phyloP scores from a whole-genome alignment of 2,888 invertebrate genomes.

The Agonopterix alstromeriana region DNA sequence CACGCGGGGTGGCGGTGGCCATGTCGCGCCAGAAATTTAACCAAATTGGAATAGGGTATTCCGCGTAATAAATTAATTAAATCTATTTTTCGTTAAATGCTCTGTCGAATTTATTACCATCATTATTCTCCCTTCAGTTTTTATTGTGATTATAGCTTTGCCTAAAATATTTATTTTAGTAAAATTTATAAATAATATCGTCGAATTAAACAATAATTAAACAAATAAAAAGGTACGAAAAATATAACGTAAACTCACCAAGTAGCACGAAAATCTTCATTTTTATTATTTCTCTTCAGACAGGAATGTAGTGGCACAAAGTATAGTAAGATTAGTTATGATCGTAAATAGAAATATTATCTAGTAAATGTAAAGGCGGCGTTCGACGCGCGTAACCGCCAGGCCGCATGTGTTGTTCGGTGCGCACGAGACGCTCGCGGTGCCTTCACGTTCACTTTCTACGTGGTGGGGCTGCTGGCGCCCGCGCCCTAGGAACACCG shows the following conservation, averaged over 20 bases:
- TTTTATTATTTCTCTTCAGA: constrained; percentile 18
- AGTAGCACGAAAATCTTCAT: constrained; percentile 56
- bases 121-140: too few relatives aligned
- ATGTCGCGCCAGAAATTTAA: too few relatives aligned
- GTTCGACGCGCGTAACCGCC: constrained; percentile 59
- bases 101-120: too few relatives aligned
- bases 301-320: neutral
- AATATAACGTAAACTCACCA: constrained; percentile 41
- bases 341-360: too few relatives aligned
- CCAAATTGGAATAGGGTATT: too few relatives aligned
- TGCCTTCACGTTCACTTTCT: constrained; percentile 66
- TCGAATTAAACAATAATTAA: too few relatives aligned
- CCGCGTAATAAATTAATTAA: too few relatives aligned
- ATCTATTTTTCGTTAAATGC: too few relatives aligned
- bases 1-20: too few relatives aligned
- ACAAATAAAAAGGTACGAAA: neutral
- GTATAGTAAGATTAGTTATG: neutral
- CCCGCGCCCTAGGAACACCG: constrained; percentile 36
- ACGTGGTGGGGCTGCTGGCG: constrained; percentile 48
- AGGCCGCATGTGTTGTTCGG: constrained; percentile 54
- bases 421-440: constrained; percentile 30
- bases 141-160: too few relatives aligned
- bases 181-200: too few relatives aligned
- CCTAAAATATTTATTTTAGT: too few relatives aligned
- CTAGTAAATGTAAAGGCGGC: constrained; percentile 30